Evolutionary conservation across 1,140 invertebrate genomes (phyloP).

Genomic region (Episyrphus balteatus): DNA sequence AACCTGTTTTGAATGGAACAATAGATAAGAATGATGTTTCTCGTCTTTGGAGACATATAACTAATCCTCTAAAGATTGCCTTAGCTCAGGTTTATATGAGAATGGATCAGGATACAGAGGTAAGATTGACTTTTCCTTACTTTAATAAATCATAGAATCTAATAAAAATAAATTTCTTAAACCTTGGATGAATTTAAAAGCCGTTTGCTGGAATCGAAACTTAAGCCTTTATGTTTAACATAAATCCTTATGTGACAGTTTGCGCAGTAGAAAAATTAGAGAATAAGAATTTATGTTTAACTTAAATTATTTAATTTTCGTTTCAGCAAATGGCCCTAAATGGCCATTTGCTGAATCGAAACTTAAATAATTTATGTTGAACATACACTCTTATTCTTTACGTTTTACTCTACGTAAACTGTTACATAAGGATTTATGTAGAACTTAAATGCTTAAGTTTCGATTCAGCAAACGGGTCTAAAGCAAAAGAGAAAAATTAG

Average conservation of each 20-base stretch:
- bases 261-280: background rate
- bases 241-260: too few species aligned
- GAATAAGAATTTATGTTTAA: background rate
- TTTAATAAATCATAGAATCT: slow-evolving; percentile 5
- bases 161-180: background rate
- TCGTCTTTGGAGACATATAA: slow-evolving; percentile 66
- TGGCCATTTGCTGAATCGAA: too few species aligned
- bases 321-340: too few species aligned
- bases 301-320: too few species aligned
- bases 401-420: too few species aligned
- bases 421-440: too few species aligned
- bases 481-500: too few species aligned
- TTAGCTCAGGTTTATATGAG: slow-evolving; percentile 68
- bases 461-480: too few species aligned
- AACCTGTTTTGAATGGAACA: slow-evolving; percentile 53
- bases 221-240: background rate
- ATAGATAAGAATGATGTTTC: slow-evolving; percentile 49
- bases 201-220: background rate
- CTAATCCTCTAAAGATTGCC: slow-evolving; percentile 58
- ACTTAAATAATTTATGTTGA: too few species aligned
- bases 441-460: too few species aligned
- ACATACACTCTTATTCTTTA: too few species aligned
- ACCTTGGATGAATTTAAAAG: too few species aligned
- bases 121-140: background rate
- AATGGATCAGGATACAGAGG: slow-evolving; percentile 36